Conservation (phyloP, 2,797 vertebrate species). For the Corythornis leucogaster region DNA sequence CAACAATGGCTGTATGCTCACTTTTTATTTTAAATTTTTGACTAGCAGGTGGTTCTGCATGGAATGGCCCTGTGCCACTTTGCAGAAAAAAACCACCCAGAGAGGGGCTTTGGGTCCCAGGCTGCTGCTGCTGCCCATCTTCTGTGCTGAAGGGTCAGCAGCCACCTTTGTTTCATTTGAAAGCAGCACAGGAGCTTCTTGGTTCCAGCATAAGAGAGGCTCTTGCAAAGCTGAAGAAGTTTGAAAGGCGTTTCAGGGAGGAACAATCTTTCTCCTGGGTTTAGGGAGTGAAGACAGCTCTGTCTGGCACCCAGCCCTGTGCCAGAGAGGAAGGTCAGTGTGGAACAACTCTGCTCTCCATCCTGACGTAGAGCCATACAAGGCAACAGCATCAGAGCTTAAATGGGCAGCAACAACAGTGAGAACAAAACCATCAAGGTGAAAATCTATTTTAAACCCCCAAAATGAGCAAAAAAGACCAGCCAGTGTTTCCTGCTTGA, state of each 20-base stretch:
- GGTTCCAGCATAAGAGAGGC: not conserved
- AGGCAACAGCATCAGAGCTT: not conserved
- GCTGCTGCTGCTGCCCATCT: not conserved
- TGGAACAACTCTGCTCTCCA: not conserved
- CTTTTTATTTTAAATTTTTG: not conserved
- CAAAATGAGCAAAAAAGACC: not conserved
- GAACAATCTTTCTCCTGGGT: not conserved
- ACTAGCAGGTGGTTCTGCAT: not conserved
- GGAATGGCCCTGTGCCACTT: not conserved
- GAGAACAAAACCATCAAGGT: not conserved
- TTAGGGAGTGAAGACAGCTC: not conserved
- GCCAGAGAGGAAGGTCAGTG: not conserved
- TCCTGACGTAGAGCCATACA: rapidly evolving
- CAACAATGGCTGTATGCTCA: not conserved
- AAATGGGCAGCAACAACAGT: not conserved
- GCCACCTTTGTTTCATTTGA: not conserved
- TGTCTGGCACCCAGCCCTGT: not conserved
- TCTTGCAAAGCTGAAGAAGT: not conserved
- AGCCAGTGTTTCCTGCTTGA: not conserved
- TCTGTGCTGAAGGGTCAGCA: not conserved
- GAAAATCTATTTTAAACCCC: not conserved
- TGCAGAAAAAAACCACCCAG: not conserved
- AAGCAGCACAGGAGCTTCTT: not conserved
- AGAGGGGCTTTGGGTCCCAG: not conserved
- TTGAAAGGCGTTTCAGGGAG: not conserved